Base-by-base conservation (phyloP, 1,140 invertebrate genomes). In the Drosophila albomicans region DNA sequence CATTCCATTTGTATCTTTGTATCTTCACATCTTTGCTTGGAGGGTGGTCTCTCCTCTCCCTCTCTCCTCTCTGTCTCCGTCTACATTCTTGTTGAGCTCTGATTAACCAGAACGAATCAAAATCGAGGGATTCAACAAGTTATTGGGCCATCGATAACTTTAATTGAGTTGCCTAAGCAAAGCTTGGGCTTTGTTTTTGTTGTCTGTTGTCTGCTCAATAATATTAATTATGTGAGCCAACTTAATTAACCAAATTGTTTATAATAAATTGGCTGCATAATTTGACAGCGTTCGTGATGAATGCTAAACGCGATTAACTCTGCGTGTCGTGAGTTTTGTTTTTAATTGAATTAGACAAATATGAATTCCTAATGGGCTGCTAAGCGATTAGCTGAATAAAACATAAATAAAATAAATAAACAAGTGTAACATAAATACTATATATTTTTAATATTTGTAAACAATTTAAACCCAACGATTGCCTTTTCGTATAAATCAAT, bases 1-100 rank as follows among this genome's bases (percentile, higher is more conserved):
- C 58, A 78, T 76, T 35, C 66, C 66, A 62, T 71, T 71, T 72
- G 57, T 73, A 61, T 59, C 52, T 71, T 71, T 72, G 57, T 73
- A 61, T 59, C 59, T 71, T 41, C 35, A 35, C 7, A 11, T 49
- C 20, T 20, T 25, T 4, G 43, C 72, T 76, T 51, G n/a, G 45
- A 76, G 73, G 73, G 73, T 76, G 72, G 73, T 71, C 72, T 25
- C 20, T 25, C 20, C 20, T 25, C 0, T 25, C 20, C 20, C 20
- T 25, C 20, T 4, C 20, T 25, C 3, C 20, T 25, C 20, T 61
- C 45, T 35, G 15, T 61, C 35, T 68, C 32, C n/a, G 11, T 11
- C 64, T 16, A 20, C 13, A 4, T 41, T 43, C 20, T 48, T 56
- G n/a, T 41, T 10, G 38, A 58, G 41, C 62, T 5, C 6, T 25